Percentiles rank a stretch among this genome's conserved stretches.
phyloP scores from a whole-genome alignment of 2,888 invertebrate genomes.

The Synergus laeviventris region DNA sequence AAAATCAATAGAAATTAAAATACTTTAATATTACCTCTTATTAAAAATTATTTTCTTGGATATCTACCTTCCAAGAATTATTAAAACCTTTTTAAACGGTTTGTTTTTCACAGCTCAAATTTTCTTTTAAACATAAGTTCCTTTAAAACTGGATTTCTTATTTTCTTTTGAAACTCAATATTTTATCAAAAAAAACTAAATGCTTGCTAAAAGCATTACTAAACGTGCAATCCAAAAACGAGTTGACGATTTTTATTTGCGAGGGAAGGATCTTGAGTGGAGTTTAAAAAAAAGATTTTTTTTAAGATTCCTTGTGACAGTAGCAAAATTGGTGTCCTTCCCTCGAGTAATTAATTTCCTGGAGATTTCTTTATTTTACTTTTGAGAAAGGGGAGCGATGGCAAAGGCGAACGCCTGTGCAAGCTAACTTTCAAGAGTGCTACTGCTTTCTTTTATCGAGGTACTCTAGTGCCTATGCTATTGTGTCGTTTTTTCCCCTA shows the following conservation, averaged over 20 bases:
- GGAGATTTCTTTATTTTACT: slow-evolving; percentile 5
- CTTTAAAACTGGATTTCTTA: neutral
- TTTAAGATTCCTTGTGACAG: slow-evolving; percentile 3
- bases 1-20: neutral
- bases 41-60: neutral
- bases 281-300: neutral
- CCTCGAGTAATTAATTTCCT: slow-evolving; percentile 24
- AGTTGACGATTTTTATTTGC: neutral
- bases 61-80: neutral
- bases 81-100: neutral
- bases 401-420: slow-evolving; percentile 66
- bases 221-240: neutral
- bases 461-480: slow-evolving; percentile 69
- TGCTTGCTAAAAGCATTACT: neutral
- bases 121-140: neutral
- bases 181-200: neutral
- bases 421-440: slow-evolving; percentile 72
- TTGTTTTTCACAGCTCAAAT: neutral
- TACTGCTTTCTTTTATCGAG: slow-evolving; percentile 63
- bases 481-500: slow-evolving; percentile 59
- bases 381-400: slow-evolving; percentile 51
- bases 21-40: neutral
- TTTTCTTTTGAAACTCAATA: neutral
- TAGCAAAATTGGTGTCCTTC: slow-evolving; percentile 10
- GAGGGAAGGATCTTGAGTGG: neutral